phyloP scores from a whole-genome alignment of 2,888 invertebrate genomes.

The Calephelis perditalis region DNA sequence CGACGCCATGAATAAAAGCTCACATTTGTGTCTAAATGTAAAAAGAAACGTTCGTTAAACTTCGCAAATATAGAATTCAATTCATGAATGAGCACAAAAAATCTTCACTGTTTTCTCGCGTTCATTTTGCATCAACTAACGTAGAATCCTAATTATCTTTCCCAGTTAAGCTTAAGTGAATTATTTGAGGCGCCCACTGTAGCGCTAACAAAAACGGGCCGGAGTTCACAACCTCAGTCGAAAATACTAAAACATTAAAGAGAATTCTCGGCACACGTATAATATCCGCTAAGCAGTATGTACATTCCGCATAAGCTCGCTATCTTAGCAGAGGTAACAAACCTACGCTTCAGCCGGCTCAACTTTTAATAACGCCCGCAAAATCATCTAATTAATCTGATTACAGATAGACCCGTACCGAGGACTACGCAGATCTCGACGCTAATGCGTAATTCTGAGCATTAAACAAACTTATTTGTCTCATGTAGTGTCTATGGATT shows the following conservation, averaged over 20 bases:
- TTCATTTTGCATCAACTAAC: conserved; percentile 75
- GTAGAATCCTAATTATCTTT: conserved; percentile 78
- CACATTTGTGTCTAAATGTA: conserved; percentile 53
- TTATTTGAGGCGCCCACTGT: conserved; percentile 74
- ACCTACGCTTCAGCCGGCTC: conserved; percentile 64
- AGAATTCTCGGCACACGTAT: conserved; percentile 67
- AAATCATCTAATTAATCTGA: conserved; percentile 76
- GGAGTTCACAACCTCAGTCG: conserved; percentile 74
- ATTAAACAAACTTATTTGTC: conserved; percentile 67
- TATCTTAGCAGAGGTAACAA: conserved; percentile 69
- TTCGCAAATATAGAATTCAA: conserved; percentile 75
- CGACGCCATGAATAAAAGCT: conserved; percentile 54
- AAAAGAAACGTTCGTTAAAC: conserved; percentile 68
- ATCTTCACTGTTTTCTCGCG: conserved; percentile 71
- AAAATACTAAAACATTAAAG: conserved; percentile 77
- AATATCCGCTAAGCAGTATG: conserved; percentile 70
- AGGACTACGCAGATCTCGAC: conserved; percentile 50
- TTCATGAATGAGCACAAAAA: conserved; percentile 75
- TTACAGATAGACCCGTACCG: conserved; percentile 61
- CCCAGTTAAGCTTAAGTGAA: conserved; percentile 78
- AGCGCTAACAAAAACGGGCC: conserved; percentile 71
- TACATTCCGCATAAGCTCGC: conserved; percentile 62
- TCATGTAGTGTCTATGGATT: conserved; percentile 59
- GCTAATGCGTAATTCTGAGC: conserved; percentile 64
- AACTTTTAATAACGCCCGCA: conserved; percentile 75